Percentiles rank a stretch among this genome's conserved stretches.
Evolutionary conservation across 1,140 invertebrate genomes (phyloP).

Genomic region (Brachionus calyciflorus): DNA sequence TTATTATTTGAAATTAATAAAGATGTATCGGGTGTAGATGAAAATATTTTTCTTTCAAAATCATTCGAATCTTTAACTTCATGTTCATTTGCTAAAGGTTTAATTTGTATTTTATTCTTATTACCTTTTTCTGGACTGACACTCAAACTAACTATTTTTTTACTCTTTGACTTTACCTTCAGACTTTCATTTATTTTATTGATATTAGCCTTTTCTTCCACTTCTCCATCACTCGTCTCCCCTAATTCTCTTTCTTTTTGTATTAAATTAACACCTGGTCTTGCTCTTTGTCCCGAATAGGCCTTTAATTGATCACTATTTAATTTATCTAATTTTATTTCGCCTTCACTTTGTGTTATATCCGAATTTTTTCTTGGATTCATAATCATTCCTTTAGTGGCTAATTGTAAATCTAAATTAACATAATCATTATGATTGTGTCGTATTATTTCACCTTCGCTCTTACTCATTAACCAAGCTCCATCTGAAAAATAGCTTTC

Average conservation of each 20-base stretch:
- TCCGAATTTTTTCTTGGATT: conserved; percentile 39
- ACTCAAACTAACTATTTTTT: conserved; percentile 29
- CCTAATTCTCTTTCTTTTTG: conserved; percentile 12
- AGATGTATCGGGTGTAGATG: conserved; percentile 44
- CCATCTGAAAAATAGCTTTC: conserved; percentile 44
- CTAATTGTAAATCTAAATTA: conserved; percentile 19
- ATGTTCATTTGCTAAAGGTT: background rate
- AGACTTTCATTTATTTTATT: conserved; percentile 28
- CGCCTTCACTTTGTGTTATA: conserved; percentile 6
- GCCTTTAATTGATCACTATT: background rate
- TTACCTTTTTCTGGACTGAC: conserved; percentile 3
- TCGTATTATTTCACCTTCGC: conserved; percentile 39
- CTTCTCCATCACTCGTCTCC: conserved; percentile 39
- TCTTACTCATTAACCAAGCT: conserved; percentile 41
- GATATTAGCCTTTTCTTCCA: conserved; percentile 1
- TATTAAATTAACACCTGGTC: conserved; percentile 2
- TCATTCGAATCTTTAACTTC: conserved; percentile 38
- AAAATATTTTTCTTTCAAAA: conserved; percentile 42
- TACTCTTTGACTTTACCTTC: conserved; percentile 1
- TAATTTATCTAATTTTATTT: conserved; percentile 3
- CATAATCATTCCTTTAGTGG: background rate
- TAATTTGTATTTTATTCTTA: conserved; percentile 36
- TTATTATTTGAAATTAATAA: conserved; percentile 7
- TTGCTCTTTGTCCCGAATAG: background rate
- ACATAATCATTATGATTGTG: conserved; percentile 34